These are phyloP conservation scores for Hydrozoanthus tunicans DNA, from an alignment of 64 coral and sea anemone species.

Conservation along the genomic window DNA sequence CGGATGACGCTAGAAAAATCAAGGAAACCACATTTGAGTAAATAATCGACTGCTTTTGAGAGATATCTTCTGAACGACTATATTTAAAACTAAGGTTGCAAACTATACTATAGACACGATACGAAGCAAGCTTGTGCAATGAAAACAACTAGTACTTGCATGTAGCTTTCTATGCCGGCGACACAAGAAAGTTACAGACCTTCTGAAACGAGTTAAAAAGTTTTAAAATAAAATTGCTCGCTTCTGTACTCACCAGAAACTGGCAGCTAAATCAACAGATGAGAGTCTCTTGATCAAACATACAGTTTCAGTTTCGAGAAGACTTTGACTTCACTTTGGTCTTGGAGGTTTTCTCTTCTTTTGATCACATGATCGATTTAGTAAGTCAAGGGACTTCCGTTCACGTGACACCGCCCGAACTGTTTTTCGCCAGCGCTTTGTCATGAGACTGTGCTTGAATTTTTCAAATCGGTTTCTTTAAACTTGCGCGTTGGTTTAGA, in stretches of 20 bases:
- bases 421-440: too few relatives aligned
- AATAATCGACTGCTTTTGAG: neutral
- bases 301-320: neutral
- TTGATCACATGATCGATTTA: neutral
- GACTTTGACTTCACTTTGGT: neutral
- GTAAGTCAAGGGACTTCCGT: neutral
- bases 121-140: neutral
- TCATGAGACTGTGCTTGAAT: too few relatives aligned
- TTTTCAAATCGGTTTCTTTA: too few relatives aligned
- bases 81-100: neutral
- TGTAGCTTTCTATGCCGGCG: neutral
- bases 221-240: neutral
- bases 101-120: neutral
- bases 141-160: too few relatives aligned
- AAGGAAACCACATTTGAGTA: neutral
- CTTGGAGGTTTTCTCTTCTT: neutral
- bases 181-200: neutral
- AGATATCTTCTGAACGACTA: neutral
- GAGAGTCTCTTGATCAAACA: neutral
- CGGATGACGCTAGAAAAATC: neutral
- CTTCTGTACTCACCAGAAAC: neutral
- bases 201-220: too few relatives aligned
- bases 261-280: neutral
- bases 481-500: too few relatives aligned
- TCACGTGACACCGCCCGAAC: too few relatives aligned